Conservation (phyloP, 2,888 invertebrate genomes). For the Erebia palarica region DNA sequence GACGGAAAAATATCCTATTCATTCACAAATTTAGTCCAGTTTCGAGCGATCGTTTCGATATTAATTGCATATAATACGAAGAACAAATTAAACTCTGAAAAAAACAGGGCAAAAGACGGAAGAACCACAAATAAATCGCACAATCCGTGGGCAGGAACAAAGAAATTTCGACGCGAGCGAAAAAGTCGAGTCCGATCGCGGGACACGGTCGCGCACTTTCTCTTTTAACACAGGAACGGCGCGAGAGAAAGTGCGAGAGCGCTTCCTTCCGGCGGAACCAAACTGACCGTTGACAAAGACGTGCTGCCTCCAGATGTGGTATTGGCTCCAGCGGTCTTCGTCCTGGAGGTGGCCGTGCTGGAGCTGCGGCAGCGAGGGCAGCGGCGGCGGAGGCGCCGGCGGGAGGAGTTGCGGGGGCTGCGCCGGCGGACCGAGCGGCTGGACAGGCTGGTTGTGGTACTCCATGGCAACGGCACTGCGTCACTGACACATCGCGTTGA, state of each 20-base stretch:
- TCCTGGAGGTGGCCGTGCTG: constrained; percentile 84
- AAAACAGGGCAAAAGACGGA: too few species aligned
- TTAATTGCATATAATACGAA: not conserved
- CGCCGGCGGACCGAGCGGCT: constrained; percentile 84
- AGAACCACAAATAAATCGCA: constrained; percentile 5
- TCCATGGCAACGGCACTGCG: constrained; percentile 63
- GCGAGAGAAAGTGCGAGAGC: constrained; percentile 62
- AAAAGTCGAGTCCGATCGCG: constrained; percentile 62
- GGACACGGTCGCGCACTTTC: constrained; percentile 69
- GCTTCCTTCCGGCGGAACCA: constrained; percentile 44
- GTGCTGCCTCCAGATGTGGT: constrained; percentile 91
- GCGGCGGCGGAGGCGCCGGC: constrained; percentile 82
- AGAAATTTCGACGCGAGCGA: constrained; percentile 58
- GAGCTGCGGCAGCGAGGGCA: constrained; percentile 85
- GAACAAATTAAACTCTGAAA: not conserved
- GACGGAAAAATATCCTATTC: too few species aligned
- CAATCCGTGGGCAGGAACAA: constrained; percentile 52
- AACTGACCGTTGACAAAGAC: constrained; percentile 90
- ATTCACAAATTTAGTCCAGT: too few species aligned
- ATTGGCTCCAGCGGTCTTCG: constrained; percentile 88
- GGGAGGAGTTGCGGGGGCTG: constrained; percentile 85
- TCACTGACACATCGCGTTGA: constrained; percentile 70
- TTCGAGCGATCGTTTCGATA: too few species aligned
- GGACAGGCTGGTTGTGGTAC: constrained; percentile 75
- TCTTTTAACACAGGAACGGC: constrained; percentile 55